Conservation (phyloP, 2,888 invertebrate species). For the Allolobophora icterica region DNA sequence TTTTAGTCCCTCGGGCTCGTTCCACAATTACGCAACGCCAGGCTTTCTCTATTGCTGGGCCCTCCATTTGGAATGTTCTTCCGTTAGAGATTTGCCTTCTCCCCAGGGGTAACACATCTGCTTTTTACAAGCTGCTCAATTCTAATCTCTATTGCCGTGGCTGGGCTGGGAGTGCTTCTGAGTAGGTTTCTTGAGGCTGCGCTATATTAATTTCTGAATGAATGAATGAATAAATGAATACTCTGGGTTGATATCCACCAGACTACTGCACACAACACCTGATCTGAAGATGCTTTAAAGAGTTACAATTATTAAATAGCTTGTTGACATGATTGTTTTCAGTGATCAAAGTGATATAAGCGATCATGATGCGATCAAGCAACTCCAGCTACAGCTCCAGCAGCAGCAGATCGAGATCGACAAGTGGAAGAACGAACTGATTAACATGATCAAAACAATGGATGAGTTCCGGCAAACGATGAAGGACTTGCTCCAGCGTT, state of each 20-base stretch:
- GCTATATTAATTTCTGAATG: too few relatives aligned
- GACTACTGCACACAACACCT: not conserved
- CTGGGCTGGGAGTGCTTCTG: too few relatives aligned
- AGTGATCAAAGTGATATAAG: not conserved
- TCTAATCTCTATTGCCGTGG: too few relatives aligned
- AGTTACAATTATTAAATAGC: not conserved
- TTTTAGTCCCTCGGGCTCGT: too few relatives aligned
- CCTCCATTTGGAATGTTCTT: too few relatives aligned
- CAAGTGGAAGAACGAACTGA: not conserved
- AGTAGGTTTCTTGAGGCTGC: too few relatives aligned
- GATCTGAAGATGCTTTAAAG: not conserved
- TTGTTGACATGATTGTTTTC: not conserved
- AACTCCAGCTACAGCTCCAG: not conserved
- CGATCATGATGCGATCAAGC: not conserved
- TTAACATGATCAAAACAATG: not conserved
- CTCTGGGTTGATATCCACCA: not conserved
- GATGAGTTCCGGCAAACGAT: not conserved
- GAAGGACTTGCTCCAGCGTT: conserved; percentile 6
- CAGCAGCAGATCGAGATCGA: conserved; percentile 17
- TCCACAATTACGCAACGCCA: too few relatives aligned
- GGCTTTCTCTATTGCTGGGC: too few relatives aligned
- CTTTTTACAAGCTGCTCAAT: too few relatives aligned
- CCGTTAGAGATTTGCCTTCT: too few relatives aligned
- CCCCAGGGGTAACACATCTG: too few relatives aligned
- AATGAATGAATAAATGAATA: too few relatives aligned